Evolutionary conservation across 1,140 invertebrate genomes (phyloP).

Genomic region (Caenorhabditis brenneri): DNA sequence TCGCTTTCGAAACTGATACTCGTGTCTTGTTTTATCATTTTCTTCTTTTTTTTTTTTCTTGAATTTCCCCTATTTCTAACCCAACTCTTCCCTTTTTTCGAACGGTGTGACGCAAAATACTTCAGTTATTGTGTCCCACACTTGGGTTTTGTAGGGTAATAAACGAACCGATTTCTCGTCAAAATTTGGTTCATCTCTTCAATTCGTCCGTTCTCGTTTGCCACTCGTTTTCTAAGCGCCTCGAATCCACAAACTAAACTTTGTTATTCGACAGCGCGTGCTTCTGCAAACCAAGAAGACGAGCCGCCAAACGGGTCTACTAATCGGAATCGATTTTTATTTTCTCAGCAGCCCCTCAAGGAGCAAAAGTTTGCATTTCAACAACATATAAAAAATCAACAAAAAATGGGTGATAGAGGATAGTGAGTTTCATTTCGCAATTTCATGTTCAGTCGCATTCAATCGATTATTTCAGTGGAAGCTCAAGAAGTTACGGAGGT

Average conservation of each 20-base stretch:
- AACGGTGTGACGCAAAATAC: slow-evolving; percentile 32
- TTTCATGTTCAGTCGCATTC: no score
- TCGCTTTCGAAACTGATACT: neutral
- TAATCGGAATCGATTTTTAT: slow-evolving; percentile 23
- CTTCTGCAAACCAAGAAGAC: neutral
- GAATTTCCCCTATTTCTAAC: neutral
- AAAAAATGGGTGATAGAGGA: slow-evolving; percentile 26
- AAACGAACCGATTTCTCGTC: slow-evolving; percentile 16
- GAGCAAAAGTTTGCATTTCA: slow-evolving; percentile 32
- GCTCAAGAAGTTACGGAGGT: slow-evolving; percentile 31
- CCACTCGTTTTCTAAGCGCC: slow-evolving; percentile 24
- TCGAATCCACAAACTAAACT: slow-evolving; percentile 28
- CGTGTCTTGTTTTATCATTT: neutral
- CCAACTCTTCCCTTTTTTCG: neutral
- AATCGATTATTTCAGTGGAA: neutral
- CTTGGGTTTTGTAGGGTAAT: slow-evolving; percentile 35
- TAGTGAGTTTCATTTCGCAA: slow-evolving; percentile 16
- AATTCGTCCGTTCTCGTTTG: slow-evolving; percentile 36
- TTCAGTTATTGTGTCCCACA: neutral
- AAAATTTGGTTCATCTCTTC: slow-evolving; percentile 41
- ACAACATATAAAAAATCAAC: neutral
- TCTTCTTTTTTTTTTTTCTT: neutral
- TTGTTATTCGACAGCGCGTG: slow-evolving; percentile 19
- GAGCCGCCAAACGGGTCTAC: slow-evolving; percentile 25
- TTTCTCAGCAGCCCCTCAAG: neutral